These are phyloP conservation scores for Andricus curvator DNA, from an alignment of 2,888 invertebrate genomes.

Conservation along the genomic window DNA sequence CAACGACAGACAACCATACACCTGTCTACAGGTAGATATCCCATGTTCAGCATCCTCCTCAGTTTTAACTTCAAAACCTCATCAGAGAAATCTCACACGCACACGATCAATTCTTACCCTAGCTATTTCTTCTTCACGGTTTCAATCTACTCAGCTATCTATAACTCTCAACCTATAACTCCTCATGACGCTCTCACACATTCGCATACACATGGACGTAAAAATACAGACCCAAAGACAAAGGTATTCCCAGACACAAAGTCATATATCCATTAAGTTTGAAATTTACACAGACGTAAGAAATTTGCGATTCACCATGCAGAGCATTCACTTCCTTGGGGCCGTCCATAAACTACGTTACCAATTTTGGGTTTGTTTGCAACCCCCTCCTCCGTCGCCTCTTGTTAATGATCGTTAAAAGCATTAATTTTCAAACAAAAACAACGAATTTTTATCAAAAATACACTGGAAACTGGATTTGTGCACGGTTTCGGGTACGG, in stretches of 20 bases:
- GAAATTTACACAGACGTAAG: background rate
- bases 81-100: conserved; percentile 41
- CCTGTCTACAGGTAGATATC: conserved; percentile 93
- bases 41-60: conserved; percentile 70
- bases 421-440: no score
- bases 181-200: background rate
- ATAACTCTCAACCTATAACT: background rate
- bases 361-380: no score
- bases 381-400: no score
- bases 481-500: no score
- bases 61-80: conserved; percentile 58
- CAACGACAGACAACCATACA: conserved; percentile 96
- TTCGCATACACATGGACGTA: background rate
- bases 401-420: no score
- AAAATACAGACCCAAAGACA: background rate
- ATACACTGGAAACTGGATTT: no score
- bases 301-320: conserved; percentile 11
- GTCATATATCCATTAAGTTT: background rate
- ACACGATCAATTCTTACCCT: conserved; percentile 39
- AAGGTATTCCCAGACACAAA: background rate
- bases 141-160: background rate
- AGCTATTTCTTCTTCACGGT: conserved; percentile 16
- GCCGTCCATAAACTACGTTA: no score
- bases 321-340: conserved; percentile 45
- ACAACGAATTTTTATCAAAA: no score